Evolutionary conservation across 1,140 invertebrate genomes (phyloP).

Genomic region (Drosophila tristis): DNA sequence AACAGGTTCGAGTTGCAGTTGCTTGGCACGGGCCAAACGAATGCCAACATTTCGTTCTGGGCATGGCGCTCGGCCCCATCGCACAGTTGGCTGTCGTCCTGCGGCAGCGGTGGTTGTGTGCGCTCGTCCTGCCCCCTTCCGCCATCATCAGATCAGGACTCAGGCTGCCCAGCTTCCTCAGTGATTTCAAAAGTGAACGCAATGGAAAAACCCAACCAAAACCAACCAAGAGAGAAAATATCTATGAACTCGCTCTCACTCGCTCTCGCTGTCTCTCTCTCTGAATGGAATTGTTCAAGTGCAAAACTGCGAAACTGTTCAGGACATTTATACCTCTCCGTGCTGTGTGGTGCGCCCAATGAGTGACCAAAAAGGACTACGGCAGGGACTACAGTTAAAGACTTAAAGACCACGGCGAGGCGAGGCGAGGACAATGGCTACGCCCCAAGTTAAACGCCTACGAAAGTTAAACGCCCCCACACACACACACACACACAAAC

Average conservation of each 20-base stretch:
- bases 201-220: neutral
- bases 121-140: slow-evolving; percentile 42
- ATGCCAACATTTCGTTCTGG: slow-evolving; percentile 15
- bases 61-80: slow-evolving; percentile 36
- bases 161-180: slow-evolving; percentile 24
- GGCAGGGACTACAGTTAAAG: slow-evolving; percentile 10
- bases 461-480: slow-evolving; percentile 48
- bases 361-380: slow-evolving; percentile 34
- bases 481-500: slow-evolving; percentile 11
- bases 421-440: slow-evolving; percentile 43
- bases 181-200: slow-evolving; percentile 36
- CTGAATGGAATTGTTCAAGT: slow-evolving; percentile 33
- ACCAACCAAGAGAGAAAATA: slow-evolving; percentile 8
- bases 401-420: slow-evolving; percentile 27
- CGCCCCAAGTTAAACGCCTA: slow-evolving; percentile 48
- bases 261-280: too few species aligned
- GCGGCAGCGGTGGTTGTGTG: slow-evolving; percentile 77
- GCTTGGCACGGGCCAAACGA: slow-evolving; percentile 30
- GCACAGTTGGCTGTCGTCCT: slow-evolving; percentile 79
- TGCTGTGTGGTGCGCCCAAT: slow-evolving; percentile 15
- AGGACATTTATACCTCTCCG: slow-evolving; percentile 15
- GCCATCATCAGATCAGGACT: slow-evolving; percentile 23
- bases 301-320: slow-evolving; percentile 36
- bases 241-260: neutral
- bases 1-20: slow-evolving; percentile 54